These are phyloP conservation scores for Caenorhabditis afra DNA, from an alignment of 2,888 invertebrate genomes.

Conservation along the genomic window DNA sequence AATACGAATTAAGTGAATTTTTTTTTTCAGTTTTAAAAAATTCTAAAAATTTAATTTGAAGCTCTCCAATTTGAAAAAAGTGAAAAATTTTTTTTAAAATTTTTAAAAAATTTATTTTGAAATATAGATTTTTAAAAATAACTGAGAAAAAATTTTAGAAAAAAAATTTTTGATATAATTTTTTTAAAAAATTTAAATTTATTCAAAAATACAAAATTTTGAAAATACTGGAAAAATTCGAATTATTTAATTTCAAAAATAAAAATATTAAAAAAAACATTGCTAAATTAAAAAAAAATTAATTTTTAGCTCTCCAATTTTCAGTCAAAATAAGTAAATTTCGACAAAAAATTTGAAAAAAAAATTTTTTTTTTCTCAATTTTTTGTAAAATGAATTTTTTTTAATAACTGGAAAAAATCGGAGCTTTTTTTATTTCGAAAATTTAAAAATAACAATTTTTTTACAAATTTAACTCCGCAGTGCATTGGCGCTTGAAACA, in stretches of 20 bases:
- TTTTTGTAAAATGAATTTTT: background rate
- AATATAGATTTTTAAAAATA: conserved; percentile 1
- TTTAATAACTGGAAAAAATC: background rate
- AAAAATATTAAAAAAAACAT: background rate
- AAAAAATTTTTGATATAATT: background rate
- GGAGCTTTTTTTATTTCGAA: no score
- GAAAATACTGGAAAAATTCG: background rate
- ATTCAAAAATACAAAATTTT: background rate
- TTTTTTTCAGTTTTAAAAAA: background rate
- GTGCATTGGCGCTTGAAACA: no score
- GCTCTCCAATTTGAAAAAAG: background rate
- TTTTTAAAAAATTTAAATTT: background rate
- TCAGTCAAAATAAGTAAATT: background rate
- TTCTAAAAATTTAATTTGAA: background rate
- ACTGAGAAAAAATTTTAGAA: background rate
- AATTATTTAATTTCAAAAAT: background rate
- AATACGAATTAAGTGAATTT: background rate
- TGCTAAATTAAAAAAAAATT: background rate
- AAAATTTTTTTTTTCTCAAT: no score
- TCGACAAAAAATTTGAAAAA: no score
- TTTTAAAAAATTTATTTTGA: background rate
- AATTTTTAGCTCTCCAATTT: background rate
- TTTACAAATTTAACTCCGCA: no score
- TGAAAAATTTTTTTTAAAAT: background rate
- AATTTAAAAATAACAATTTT: no score